Evolutionary conservation across 2,113 vertebrate species (phyloP), one percentile per base, ranked within the genome.

Genomic region (Rostratula benghalensis): DNA sequence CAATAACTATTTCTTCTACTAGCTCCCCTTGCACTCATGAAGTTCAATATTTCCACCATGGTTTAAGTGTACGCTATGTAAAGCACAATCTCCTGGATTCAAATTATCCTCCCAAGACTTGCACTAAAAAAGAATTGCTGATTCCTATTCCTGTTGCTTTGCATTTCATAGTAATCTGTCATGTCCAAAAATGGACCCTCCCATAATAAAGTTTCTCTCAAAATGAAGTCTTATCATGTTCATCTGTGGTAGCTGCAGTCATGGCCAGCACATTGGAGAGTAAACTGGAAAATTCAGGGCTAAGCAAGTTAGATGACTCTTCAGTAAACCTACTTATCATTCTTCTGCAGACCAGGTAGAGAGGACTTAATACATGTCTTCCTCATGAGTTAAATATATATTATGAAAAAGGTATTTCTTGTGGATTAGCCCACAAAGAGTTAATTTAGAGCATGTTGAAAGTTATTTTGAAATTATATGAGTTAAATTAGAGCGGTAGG

Each of bases 81-180:
- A 70, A 64, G 23, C 19, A 69, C 15, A n/a, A 7, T 35, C 11
- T 57, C 23, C 23, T 65, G 61, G 17, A 35, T 87, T 74, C 43
- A 31, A 1, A 1, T 8, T 18, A 27, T 4, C 3, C 2, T 17
- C 21, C 14, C 39, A n/a, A 9, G 45, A 8, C 39, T 87, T n/a
- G 2, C 33, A 17, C 8, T 33, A 45, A 4, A 31, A 65, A 17
- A 46, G 21, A 50, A 31, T 10, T 39, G 13, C 27, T 54, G 28
- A 56, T 22, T 13, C 2, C 6, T 50, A 2, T 6, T 61, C 39
- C 54, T 60, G 28, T 4, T 20, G 21, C 4, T 31, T 27, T 22
- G 23, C 35, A 12, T 77, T 51, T 59, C 15, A 37, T 1, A 70
- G 46, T 70, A 18, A 15, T 70, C n/a, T 54, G 10, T 20, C 14